These are phyloP conservation scores for Ptychodera flava DNA, from an alignment of 35 echinoderm and acorn worm genomes.

Conservation along the genomic window DNA sequence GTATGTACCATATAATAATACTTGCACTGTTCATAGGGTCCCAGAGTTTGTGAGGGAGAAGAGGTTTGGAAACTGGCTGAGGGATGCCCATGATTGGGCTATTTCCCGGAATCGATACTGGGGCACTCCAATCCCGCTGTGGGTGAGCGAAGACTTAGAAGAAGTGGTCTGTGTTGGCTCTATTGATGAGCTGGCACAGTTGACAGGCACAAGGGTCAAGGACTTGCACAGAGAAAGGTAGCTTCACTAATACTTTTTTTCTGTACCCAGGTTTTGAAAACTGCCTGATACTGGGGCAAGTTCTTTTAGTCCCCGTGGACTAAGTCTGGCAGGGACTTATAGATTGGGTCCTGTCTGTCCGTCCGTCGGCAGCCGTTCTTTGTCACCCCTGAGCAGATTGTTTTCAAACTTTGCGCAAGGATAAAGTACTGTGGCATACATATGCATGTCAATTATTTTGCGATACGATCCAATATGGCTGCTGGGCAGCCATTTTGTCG, in stretches of 20 bases:
- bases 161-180: constrained; percentile 90
- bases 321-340: no score
- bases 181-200: constrained; percentile 70
- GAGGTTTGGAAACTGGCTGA: constrained; percentile 81
- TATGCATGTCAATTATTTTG: no score
- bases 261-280: neutral
- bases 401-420: no score
- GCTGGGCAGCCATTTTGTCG: no score
- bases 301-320: no score
- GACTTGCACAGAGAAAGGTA: constrained; percentile 83
- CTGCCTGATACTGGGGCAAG: neutral
- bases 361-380: no score
- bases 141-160: constrained; percentile 86
- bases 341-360: no score
- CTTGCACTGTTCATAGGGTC: constrained; percentile 45
- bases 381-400: no score
- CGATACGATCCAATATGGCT: no score
- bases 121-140: constrained; percentile 85
- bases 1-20: neutral
- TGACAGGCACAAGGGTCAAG: constrained; percentile 51
- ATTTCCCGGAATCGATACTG: constrained; percentile 83
- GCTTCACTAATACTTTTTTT: constrained; percentile 12
- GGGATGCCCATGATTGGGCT: constrained; percentile 93
- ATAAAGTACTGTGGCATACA: no score
- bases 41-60: constrained; percentile 97